These are phyloP conservation scores for Cactoblastis cactorum DNA, from an alignment of 2,888 invertebrate genomes.

Conservation along the genomic window DNA sequence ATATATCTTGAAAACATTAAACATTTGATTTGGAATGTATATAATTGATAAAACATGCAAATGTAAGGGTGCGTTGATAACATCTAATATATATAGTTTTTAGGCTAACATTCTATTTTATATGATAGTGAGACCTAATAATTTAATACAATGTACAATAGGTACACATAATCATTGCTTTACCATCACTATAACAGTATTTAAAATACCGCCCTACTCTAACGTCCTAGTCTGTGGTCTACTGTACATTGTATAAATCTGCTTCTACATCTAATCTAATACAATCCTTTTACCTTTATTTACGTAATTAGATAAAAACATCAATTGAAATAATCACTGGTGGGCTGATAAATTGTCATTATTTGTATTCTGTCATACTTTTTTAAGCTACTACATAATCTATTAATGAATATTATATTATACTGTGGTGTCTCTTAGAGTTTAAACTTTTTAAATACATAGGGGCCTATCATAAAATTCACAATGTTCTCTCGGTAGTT, in stretches of 20 bases:
- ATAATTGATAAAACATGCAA: neutral
- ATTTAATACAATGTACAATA: neutral
- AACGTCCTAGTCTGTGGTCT: neutral
- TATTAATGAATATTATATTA: too few relatives aligned
- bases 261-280: neutral
- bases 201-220: neutral
- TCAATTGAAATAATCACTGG: neutral
- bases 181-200: neutral
- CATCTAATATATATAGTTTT: too few relatives aligned
- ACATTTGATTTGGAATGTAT: constrained; percentile 5
- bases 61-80: too few relatives aligned
- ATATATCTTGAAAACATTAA: neutral
- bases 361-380: neutral
- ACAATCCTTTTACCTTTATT: neutral
- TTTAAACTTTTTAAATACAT: too few relatives aligned
- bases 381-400: neutral
- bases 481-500: too few relatives aligned
- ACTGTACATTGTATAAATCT: neutral
- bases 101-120: too few relatives aligned
- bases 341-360: neutral
- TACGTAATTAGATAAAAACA: neutral
- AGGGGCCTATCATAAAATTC: too few relatives aligned
- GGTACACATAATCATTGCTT: neutral
- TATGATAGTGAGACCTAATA: neutral
- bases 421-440: too few relatives aligned